A percentile compares a stretch with the other conserved stretches of the same genome.
These are phyloP conservation scores for Callosobruchus maculatus DNA, from an alignment of 2,888 invertebrate genomes.

Conservation along the genomic window DNA sequence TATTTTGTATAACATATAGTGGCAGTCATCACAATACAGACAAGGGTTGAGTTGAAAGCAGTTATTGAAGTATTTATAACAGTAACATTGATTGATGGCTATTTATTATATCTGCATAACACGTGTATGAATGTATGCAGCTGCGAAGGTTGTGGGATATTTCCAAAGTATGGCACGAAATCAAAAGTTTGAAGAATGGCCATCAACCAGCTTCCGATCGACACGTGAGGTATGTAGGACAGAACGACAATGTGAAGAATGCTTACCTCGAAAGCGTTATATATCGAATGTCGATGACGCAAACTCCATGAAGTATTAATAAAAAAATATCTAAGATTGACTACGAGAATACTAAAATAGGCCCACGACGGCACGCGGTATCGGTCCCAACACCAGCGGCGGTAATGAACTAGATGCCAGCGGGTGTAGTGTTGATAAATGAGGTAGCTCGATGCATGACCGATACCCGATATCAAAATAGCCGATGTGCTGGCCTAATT, in stretches of 20 bases:
- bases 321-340: neutral
- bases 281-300: slow-evolving; percentile 1
- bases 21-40: no score
- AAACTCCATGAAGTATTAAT: neutral
- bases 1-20: no score
- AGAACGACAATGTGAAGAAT: neutral
- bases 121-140: neutral
- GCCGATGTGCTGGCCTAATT: slow-evolving; percentile 38
- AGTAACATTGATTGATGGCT: no score
- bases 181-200: neutral
- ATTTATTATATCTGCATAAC: neutral
- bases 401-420: slow-evolving; percentile 39
- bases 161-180: neutral
- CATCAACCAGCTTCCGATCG: neutral
- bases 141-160: neutral
- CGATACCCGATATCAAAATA: slow-evolving; percentile 36
- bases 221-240: neutral
- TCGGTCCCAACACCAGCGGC: slow-evolving; percentile 30
- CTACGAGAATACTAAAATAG: neutral
- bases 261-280: neutral
- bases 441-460: slow-evolving; percentile 30
- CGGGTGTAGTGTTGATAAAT: slow-evolving; percentile 30
- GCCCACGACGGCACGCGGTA: slow-evolving; percentile 18
- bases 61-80: no score
- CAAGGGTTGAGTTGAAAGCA: no score